Conservation (phyloP, 2,888 invertebrate genomes). For the Apodemia hepburni region DNA sequence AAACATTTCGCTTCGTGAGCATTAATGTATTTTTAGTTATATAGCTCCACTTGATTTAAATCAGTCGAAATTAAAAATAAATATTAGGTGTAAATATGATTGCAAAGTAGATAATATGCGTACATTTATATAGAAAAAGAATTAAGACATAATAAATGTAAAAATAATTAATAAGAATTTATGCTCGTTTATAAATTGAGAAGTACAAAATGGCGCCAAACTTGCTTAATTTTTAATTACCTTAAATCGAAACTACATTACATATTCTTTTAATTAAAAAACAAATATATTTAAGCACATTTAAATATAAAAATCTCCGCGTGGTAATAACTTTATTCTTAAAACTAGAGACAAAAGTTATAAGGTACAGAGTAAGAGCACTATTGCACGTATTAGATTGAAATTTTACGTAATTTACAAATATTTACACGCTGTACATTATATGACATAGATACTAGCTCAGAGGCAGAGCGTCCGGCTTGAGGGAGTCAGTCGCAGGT, state of each 20-base stretch:
- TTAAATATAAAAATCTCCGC: slow-evolving; percentile 3
- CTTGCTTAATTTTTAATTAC: neutral
- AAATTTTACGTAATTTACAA: slow-evolving; percentile 1
- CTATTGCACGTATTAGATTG: slow-evolving; percentile 6
- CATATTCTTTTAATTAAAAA: neutral
- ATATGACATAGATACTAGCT: neutral
- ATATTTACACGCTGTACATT: slow-evolving; percentile 8
- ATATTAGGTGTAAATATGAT: neutral
- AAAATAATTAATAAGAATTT: neutral
- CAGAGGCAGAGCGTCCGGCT: too few relatives aligned
- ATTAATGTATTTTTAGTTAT: neutral
- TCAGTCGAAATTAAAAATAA: neutral
- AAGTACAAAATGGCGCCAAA: neutral
- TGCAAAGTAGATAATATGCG: neutral
- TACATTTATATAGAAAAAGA: neutral
- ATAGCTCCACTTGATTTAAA: neutral
- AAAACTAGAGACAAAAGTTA: neutral
- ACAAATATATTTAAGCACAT: neutral
- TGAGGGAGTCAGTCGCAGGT: too few relatives aligned
- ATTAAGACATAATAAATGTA: neutral
- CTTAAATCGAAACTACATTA: neutral
- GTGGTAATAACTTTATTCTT: neutral
- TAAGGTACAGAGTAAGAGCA: slow-evolving; percentile 13
- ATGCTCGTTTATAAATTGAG: neutral
- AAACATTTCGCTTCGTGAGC: neutral